A percentile compares a stretch with the other conserved stretches of the same genome.
Evolutionary conservation across 2,888 invertebrate species (phyloP).

Genomic region (Cordilura impudica): DNA sequence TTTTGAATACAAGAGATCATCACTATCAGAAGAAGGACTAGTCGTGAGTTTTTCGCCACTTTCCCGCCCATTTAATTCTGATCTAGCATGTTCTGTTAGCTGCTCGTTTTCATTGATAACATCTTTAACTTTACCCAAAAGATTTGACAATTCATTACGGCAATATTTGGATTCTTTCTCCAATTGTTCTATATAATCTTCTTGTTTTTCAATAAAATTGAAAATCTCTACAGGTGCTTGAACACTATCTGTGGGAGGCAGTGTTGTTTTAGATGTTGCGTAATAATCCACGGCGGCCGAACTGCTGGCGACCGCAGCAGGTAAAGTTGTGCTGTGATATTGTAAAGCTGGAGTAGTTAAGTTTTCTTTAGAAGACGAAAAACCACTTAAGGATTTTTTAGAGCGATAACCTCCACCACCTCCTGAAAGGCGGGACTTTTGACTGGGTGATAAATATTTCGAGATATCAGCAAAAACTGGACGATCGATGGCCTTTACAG

Average conservation of each 20-base stretch:
- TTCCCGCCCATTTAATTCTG: conserved; percentile 81
- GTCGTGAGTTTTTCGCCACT: conserved; percentile 58
- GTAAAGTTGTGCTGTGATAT: conserved; percentile 64
- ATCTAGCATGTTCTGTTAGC: conserved; percentile 87
- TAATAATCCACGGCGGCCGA: conserved; percentile 66
- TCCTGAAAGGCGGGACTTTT: conserved; percentile 69
- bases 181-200: conserved; percentile 91
- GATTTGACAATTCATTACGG: conserved; percentile 86
- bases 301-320: conserved; percentile 62
- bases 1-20: conserved; percentile 69
- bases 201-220: conserved; percentile 90
- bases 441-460: conserved; percentile 76
- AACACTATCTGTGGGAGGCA: conserved; percentile 72
- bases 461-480: conserved; percentile 77
- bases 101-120: conserved; percentile 91
- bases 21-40: conserved; percentile 81
- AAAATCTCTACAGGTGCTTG: conserved; percentile 84
- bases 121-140: conserved; percentile 90
- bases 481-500: conserved; percentile 73
- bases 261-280: conserved; percentile 69
- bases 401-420: conserved; percentile 66
- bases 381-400: conserved; percentile 67
- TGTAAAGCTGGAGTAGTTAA: conserved; percentile 65
- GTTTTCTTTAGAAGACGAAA: conserved; percentile 73
- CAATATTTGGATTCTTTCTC: conserved; percentile 92